Evolutionary conservation across 2,888 invertebrate species (phyloP).

Genomic region (Thumatha senex): DNA sequence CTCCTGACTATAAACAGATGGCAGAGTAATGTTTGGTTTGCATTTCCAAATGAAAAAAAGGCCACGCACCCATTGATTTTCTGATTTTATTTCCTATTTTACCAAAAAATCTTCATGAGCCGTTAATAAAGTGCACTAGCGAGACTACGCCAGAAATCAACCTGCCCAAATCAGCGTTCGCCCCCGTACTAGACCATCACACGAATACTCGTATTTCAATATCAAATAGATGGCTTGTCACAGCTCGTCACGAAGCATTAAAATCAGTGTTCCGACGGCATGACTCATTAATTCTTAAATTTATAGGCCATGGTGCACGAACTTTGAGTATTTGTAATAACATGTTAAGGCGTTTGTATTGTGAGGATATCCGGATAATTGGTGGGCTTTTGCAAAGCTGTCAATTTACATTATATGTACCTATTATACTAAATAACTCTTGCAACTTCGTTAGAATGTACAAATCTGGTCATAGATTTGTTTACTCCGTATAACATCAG

Average conservation of each 20-base stretch:
- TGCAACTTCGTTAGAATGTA: too few species aligned
- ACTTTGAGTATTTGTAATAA: constrained; percentile 41
- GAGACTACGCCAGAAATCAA: constrained; percentile 14
- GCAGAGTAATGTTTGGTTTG: too few species aligned
- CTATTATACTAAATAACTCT: neutral
- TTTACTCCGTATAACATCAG: too few species aligned
- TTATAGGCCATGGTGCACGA: constrained; percentile 67
- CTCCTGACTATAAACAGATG: too few species aligned
- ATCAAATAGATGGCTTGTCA: constrained; percentile 57
- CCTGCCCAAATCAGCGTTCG: constrained; percentile 14
- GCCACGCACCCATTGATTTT: too few species aligned
- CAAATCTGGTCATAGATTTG: too few species aligned
- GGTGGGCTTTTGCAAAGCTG: constrained; percentile 11
- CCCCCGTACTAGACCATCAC: constrained; percentile 30
- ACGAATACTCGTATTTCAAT: constrained; percentile 45
- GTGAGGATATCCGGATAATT: constrained; percentile 29
- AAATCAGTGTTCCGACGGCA: constrained; percentile 73
- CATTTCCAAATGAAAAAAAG: too few species aligned
- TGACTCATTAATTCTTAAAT: constrained; percentile 74
- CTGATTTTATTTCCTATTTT: too few species aligned
- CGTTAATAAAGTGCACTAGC: too few species aligned
- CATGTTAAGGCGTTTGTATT: constrained; percentile 18
- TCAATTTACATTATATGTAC: neutral
- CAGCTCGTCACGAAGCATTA: constrained; percentile 72
- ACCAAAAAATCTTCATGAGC: too few species aligned